A percentile compares a stretch with the other conserved stretches of the same genome.
phyloP scores from a whole-genome alignment of 2,797 vertebrate genomes.

The Mionectes olivaceus region DNA sequence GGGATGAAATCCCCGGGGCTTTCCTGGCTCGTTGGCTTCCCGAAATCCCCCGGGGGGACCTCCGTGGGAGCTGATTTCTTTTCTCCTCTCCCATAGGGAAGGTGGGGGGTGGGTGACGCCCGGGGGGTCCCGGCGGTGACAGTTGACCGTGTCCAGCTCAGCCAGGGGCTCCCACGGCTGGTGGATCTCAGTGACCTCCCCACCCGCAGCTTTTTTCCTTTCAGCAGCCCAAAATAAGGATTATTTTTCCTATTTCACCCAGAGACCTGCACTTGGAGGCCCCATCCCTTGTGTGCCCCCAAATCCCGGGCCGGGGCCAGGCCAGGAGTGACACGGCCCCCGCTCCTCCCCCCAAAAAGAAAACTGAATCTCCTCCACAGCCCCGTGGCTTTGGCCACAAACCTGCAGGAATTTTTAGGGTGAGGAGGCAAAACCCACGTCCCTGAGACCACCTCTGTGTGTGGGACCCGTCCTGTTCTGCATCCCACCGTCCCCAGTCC shows the following conservation, averaged over 20 bases:
- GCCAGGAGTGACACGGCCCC: fast-evolving
- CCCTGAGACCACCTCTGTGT: not conserved
- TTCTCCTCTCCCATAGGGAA: not conserved
- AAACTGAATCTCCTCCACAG: not conserved
- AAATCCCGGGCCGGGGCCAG: not conserved
- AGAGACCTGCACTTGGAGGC: not conserved
- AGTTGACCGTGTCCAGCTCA: fast-evolving
- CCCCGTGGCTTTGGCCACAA: not conserved
- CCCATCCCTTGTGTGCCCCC: fast-evolving
- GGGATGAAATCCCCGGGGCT: not conserved
- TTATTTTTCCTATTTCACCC: fast-evolving
- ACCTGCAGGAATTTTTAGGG: not conserved
- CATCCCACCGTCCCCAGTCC: not conserved
- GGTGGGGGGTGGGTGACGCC: not conserved
- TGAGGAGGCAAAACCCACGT: not conserved
- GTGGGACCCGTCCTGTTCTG: not conserved
- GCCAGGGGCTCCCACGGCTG: fast-evolving
- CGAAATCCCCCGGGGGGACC: fast-evolving
- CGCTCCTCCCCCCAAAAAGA: not conserved
- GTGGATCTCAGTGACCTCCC: not conserved
- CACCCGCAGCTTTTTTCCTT: fast-evolving
- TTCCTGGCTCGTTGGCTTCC: not conserved
- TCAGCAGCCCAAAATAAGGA: not conserved
- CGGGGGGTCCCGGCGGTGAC: not conserved
- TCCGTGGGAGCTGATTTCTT: fast-evolving